Percentiles rank a stretch among this genome's conserved stretches.
phyloP scores from a whole-genome alignment of 2,113 vertebrate genomes.

The Balaeniceps rex region DNA sequence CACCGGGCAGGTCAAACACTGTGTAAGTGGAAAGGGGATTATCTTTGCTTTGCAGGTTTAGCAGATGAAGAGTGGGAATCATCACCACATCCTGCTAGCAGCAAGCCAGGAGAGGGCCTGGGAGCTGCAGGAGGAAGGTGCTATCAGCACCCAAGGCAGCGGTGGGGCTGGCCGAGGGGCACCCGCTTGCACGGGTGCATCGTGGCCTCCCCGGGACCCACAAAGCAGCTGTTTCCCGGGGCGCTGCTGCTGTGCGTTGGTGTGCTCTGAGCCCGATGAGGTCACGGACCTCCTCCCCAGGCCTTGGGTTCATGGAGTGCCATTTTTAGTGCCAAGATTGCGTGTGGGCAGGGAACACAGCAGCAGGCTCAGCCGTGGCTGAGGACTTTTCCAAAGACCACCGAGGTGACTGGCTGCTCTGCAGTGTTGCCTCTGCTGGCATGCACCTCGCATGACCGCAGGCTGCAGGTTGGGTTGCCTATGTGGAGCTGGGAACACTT shows the following conservation, averaged over 20 bases:
- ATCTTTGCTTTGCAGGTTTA: not conserved
- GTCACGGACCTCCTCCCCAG: accelerated
- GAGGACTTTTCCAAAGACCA: not conserved
- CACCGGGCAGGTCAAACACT: not conserved
- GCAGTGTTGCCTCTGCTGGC: accelerated
- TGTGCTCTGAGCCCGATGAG: accelerated
- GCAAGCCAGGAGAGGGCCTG: not conserved
- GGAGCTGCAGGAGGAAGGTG: not conserved
- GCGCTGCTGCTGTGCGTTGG: not conserved
- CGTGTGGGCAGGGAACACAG: accelerated
- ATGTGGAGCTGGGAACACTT: not conserved
- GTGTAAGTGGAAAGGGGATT: not conserved
- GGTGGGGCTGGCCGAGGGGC: not conserved
- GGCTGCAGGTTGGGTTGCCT: not conserved
- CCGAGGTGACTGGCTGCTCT: not conserved
- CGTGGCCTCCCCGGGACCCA: accelerated
- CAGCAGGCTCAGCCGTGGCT: not conserved
- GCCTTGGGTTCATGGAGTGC: not conserved
- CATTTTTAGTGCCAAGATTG: not conserved
- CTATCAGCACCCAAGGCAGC: not conserved
- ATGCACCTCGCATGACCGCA: accelerated
- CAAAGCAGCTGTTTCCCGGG: accelerated
- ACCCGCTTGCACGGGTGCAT: accelerated
- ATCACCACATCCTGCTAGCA: accelerated
- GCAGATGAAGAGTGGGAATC: not conserved